Percentiles rank a stretch among this genome's conserved stretches.
These are phyloP conservation scores for Drosophila quinaria DNA, from an alignment of 2,888 invertebrate species.

Conservation along the genomic window DNA sequence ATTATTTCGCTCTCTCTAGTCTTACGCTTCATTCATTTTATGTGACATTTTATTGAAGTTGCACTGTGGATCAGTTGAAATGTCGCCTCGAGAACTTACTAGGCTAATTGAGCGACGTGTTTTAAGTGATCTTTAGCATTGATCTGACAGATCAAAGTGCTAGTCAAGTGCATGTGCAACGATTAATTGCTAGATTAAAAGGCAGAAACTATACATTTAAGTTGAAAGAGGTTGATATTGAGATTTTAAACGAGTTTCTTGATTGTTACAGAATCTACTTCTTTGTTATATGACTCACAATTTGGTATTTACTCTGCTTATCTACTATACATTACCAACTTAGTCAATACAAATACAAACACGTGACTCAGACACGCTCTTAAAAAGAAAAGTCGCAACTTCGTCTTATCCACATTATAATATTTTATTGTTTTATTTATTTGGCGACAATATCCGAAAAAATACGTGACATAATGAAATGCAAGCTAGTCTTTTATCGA, in stretches of 20 bases:
- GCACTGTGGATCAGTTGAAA: constrained; percentile 12
- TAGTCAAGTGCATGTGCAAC: constrained; percentile 36
- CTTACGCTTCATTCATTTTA: constrained; percentile 4
- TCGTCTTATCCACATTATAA: constrained; percentile 24
- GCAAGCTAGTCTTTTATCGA: constrained; percentile 53
- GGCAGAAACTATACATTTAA: constrained; percentile 12
- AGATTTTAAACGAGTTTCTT: neutral
- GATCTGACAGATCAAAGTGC: constrained; percentile 64
- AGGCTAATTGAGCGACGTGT: constrained; percentile 47
- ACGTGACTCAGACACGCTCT: constrained; percentile 28
- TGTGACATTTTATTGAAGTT: constrained; percentile 50
- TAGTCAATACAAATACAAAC: constrained; percentile 6
- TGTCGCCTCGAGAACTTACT: constrained; percentile 22
- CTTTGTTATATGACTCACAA: constrained; percentile 3
- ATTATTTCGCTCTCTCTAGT: constrained; percentile 1
- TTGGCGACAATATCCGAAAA: constrained; percentile 34
- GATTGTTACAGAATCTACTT: neutral
- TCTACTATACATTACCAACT: constrained; percentile 18
- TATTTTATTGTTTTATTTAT: constrained; percentile 19
- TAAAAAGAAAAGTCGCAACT: constrained; percentile 7
- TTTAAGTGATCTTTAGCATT: constrained; percentile 61
- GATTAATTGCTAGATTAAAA: constrained; percentile 33
- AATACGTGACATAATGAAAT: constrained; percentile 59
- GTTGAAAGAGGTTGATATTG: constrained; percentile 5
- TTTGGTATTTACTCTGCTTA: constrained; percentile 12